Evolutionary conservation across 2,888 invertebrate genomes (phyloP), one percentile per base, ranked within the genome.

Genomic region (Poecilobothrus nobilitatus): DNA sequence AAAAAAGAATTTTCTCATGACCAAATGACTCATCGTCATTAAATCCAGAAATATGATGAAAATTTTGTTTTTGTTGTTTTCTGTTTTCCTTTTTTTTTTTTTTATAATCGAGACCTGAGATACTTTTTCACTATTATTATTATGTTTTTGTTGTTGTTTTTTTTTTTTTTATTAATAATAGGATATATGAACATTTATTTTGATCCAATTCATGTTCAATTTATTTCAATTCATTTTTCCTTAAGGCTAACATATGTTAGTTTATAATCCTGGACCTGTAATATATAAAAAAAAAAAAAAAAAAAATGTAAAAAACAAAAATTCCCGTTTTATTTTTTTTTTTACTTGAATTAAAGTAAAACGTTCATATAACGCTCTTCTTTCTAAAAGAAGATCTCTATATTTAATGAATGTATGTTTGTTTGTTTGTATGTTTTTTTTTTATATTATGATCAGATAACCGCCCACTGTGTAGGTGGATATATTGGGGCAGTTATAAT

Each of bases 391-490:
- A 27, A 27, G 27, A 27, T 27, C 27, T 27, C 27, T 27, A 27
- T 27, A 27, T 27, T 27, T 27, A 27, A 27, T 27, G 27, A 27
- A 27, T 27, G 27, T 27, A 4, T 27, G 27, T 27, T 27, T 27
- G 27, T 27, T 27, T 27, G 27, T 27, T 27, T 27, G 2, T 27
- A 27, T 27, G 2, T 37, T 37, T 37, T 37, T 10, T 53, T 6
- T 18, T 6, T 33, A 34, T 34, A 33, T 34, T n/a, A 9, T 33
- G 65, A 65, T 65, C 37, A 65, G 44, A 53, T 63, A 63, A 67
- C 72, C 72, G 72, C 72, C 72, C 72, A 72, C 72, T 66, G 70
- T 71, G 71, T 70, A 70, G 71, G 72, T 72, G 72, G 72, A 69
- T 68, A 68, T 72, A 72, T 70, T 72, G 72, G 53, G 72, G 72